Percentiles rank a stretch among this genome's conserved stretches.
Conservation (phyloP, 2,113 vertebrate genomes). For the Burhinus oedicnemus region DNA sequence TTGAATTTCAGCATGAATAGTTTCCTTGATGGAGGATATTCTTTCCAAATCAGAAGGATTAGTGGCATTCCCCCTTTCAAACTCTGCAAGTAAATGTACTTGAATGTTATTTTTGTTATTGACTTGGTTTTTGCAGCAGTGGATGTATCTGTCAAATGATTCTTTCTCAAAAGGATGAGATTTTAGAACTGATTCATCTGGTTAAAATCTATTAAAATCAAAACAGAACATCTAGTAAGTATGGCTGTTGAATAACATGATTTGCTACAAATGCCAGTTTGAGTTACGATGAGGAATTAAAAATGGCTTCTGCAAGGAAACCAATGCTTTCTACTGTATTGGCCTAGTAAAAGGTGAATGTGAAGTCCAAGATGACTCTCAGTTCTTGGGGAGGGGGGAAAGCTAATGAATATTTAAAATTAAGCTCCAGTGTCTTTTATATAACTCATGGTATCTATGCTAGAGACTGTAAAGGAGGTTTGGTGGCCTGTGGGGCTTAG, state of each 20-base stretch:
- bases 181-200: background rate
- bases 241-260: background rate
- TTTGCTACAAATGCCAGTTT: background rate
- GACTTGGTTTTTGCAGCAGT: background rate
- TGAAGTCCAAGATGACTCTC: background rate
- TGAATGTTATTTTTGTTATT: background rate
- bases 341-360: background rate
- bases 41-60: background rate
- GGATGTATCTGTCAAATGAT: background rate
- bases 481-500: background rate
- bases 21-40: background rate
- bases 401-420: background rate
- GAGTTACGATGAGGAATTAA: background rate
- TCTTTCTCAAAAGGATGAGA: background rate
- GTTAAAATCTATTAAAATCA: background rate
- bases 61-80: background rate
- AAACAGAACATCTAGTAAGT: background rate
- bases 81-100: background rate
- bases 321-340: background rate
- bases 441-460: accelerated
- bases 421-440: background rate
- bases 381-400: background rate
- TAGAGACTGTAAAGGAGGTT: background rate
- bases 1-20: background rate
- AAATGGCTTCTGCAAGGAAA: background rate